These are phyloP conservation scores for Tetramorium bicarinatum DNA, from an alignment of 2,888 invertebrate species.

Conservation along the genomic window DNA sequence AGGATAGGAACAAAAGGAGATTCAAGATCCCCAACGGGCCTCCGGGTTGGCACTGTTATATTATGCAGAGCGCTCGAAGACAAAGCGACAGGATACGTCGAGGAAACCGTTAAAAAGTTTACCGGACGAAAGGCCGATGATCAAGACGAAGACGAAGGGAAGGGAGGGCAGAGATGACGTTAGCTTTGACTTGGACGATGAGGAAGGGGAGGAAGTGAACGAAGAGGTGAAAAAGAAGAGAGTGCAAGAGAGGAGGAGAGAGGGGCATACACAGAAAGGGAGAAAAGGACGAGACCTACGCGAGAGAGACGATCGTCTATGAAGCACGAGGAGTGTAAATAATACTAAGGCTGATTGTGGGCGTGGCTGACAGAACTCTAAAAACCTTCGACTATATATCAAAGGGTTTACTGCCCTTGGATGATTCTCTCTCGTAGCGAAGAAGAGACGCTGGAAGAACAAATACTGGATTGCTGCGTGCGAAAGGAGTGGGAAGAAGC, in stretches of 20 bases:
- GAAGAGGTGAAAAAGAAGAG: conserved; percentile 23
- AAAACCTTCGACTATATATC: conserved; percentile 86
- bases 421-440: conserved; percentile 81
- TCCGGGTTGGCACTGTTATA: conserved; percentile 50
- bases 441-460: conserved; percentile 79
- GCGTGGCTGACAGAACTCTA: conserved; percentile 87
- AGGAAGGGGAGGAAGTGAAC: conserved; percentile 49
- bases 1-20: conserved; percentile 42
- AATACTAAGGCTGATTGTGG: conserved; percentile 86
- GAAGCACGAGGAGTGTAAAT: conserved; percentile 84
- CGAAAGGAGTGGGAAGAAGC: conserved; percentile 46
- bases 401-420: conserved; percentile 86
- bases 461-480: conserved; percentile 77
- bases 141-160: conserved; percentile 54
- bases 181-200: conserved; percentile 42
- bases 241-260: conserved; percentile 49
- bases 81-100: conserved; percentile 53
- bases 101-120: conserved; percentile 51
- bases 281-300: conserved; percentile 63
- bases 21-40: conserved; percentile 46
- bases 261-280: conserved; percentile 52
- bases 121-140: conserved; percentile 40
- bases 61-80: conserved; percentile 53
- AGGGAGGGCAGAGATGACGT: conserved; percentile 41
- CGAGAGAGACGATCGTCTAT: conserved; percentile 72